These are phyloP conservation scores for Ricordea florida DNA, from an alignment of 92 coral and sea anemone genomes.

Conservation along the genomic window DNA sequence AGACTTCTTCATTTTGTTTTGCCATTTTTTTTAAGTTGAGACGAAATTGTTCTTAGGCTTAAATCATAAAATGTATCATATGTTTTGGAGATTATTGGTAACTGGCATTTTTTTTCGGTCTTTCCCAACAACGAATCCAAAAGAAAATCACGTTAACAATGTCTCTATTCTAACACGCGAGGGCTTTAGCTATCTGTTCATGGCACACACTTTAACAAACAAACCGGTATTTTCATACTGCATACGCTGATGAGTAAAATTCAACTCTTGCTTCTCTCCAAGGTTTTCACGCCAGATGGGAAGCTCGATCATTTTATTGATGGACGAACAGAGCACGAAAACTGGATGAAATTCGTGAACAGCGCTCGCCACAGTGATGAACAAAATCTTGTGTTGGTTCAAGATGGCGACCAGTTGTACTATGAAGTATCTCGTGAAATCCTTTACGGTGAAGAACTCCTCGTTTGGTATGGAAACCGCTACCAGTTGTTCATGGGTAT, in stretches of 20 bases:
- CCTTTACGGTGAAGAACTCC: constrained; percentile 79
- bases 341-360: constrained; percentile 96
- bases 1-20: too few relatives aligned
- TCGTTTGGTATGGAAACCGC: constrained; percentile 94
- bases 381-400: constrained; percentile 89
- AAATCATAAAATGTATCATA: too few relatives aligned
- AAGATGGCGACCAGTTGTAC: constrained; percentile 86
- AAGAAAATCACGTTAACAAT: too few relatives aligned
- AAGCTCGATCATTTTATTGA: constrained; percentile 78
- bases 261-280: background rate
- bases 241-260: background rate
- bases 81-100: too few relatives aligned
- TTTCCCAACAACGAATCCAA: too few relatives aligned
- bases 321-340: constrained; percentile 78
- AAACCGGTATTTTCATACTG: background rate
- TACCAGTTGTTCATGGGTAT: constrained; percentile 95
- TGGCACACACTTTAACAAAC: background rate
- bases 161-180: too few relatives aligned
- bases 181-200: too few relatives aligned
- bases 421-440: constrained; percentile 82
- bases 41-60: too few relatives aligned
- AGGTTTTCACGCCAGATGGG: constrained; percentile 74
- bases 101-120: too few relatives aligned
- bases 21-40: too few relatives aligned
- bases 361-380: constrained; percentile 79